Evolutionary conservation across 2,797 vertebrate species (phyloP), one percentile per base, ranked within the genome.

Genomic region (Tinamus major): DNA sequence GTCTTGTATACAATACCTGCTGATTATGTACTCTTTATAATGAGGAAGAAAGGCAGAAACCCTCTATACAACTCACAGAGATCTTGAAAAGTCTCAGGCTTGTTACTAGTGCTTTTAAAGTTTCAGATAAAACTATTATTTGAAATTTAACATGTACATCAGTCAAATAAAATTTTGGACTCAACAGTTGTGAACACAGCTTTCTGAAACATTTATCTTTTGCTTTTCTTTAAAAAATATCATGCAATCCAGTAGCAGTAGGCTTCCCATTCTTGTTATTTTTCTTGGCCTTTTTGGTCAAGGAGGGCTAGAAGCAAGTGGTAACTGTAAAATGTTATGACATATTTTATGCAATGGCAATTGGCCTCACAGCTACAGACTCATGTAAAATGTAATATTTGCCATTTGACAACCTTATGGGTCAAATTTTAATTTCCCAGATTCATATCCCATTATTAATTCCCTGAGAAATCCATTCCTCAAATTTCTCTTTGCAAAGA

Each of bases 201-300:
- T 6, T 1, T 46, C 14, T 3, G 2, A 26, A 81, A 89, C 29
- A 1, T 55, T 55, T 48, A 0, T 53, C 29, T 3, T 67, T 2
- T 68, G 58, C 62, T n/a, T 67, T 86, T 42, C 5, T 56, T 49
- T 41, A 64, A 37, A 41, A 6, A 76, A 46, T 26, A 68, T 2
- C 8, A 65, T 4, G 11, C 3, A 20, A 19, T 5, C 5, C 1
- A 78, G 62, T 89, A 58, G 18, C 21, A 63, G 51, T 23, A 53
- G 20, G 21, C 61, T 83, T 5, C 20, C 12, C 7, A 33, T 9
- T 3, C 2, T 76, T 82, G 15, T 14, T 61, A 1, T 77, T 18
- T 67, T 69, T 89, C 37, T 77, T 71, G 14, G 4, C 29, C 82
- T 85, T n/a, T 61, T 9, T 49, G n/a, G 16, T 9, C 17, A 59